Percentiles rank a stretch among this genome's conserved stretches.
Conservation (phyloP, 2,797 vertebrate species). For the Antennarius maculatus region DNA sequence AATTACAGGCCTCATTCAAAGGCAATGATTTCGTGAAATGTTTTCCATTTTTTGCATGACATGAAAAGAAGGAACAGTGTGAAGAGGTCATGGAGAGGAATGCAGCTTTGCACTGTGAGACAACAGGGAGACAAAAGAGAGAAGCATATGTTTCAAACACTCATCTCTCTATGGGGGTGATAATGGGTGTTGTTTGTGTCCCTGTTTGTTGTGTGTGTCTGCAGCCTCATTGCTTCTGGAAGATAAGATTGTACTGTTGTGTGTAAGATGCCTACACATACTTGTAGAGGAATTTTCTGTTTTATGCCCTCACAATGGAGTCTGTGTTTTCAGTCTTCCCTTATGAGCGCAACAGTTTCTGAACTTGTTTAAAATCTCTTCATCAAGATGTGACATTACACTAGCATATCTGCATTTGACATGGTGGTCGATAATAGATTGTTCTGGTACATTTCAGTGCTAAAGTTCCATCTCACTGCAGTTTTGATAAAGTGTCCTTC, state of each 20-base stretch:
- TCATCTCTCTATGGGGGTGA: slow-evolving; percentile 28
- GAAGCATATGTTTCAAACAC: slow-evolving; percentile 35
- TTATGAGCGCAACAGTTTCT: too few species aligned
- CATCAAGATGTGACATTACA: too few species aligned
- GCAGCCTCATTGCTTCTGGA: slow-evolving; percentile 41
- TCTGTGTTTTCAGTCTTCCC: too few species aligned
- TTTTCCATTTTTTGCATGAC: slow-evolving; percentile 41
- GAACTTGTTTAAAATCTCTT: too few species aligned
- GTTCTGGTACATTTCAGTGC: slow-evolving; percentile 22
- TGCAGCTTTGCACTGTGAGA: slow-evolving; percentile 34
- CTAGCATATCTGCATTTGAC: too few species aligned
- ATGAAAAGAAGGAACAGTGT: slow-evolving; percentile 51
- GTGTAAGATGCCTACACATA: slow-evolving; percentile 40
- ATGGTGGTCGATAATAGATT: too few species aligned
- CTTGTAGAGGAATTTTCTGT: not conserved
- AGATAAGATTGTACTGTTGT: slow-evolving; percentile 31
- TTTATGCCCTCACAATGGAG: too few species aligned
- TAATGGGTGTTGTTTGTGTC: slow-evolving; percentile 44
- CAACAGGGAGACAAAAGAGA: slow-evolving; percentile 24
- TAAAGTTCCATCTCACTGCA: too few species aligned
- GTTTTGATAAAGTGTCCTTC: too few species aligned
- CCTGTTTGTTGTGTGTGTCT: slow-evolving; percentile 51
- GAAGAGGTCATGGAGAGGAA: slow-evolving; percentile 31
- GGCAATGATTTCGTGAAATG: slow-evolving; percentile 45
- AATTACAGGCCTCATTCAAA: slow-evolving; percentile 46